phyloP scores from a whole-genome alignment of 2,888 invertebrate species.

The Limnephilus lunatus region DNA sequence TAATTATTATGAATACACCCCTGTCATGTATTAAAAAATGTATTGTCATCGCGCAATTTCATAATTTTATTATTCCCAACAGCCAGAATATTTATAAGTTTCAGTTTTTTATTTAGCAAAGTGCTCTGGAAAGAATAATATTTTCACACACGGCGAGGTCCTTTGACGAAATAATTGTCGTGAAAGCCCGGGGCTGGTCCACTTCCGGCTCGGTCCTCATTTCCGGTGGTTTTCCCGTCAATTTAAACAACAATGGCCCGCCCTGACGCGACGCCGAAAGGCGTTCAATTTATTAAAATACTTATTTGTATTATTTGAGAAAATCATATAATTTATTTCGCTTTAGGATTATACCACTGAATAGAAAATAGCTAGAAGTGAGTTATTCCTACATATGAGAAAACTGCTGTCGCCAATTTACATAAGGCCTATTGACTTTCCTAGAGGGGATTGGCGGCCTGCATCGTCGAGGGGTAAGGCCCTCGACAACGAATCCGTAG shows the following conservation, averaged over 20 bases:
- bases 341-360: neutral
- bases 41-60: neutral
- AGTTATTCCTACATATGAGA: no score
- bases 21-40: neutral
- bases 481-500: no score
- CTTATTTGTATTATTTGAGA: neutral
- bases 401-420: no score
- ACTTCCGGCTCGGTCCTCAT: constrained; percentile 32
- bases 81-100: neutral
- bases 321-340: neutral
- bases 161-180: constrained; percentile 5
- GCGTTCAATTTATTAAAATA: neutral
- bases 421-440: no score
- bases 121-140: neutral
- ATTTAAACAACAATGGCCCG: constrained; percentile 4
- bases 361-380: neutral
- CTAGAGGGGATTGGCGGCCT: no score
- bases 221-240: constrained; percentile 33
- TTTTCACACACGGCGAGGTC: neutral
- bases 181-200: neutral
- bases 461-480: no score
- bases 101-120: neutral
- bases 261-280: neutral
- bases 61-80: neutral
- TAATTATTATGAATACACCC: neutral